Conservation (phyloP, 2,888 invertebrate species). For the Plusia festucae region DNA sequence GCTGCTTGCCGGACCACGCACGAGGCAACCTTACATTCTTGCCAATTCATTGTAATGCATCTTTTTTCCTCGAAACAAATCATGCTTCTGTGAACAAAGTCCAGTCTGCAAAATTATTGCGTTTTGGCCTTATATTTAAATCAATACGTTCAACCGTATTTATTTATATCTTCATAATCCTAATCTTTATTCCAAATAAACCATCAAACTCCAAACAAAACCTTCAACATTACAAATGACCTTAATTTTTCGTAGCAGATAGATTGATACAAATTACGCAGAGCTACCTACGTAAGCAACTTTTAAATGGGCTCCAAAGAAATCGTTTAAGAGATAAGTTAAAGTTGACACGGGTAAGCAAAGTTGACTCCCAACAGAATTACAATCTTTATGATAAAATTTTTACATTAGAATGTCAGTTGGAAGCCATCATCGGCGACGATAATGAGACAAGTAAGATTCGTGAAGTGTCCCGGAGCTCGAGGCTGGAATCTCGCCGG, state of each 20-base stretch:
- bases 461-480: constrained; percentile 68
- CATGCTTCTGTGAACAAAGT: not conserved
- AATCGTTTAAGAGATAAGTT: constrained; percentile 63
- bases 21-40: constrained; percentile 59
- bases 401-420: constrained; percentile 74
- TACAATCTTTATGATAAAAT: constrained; percentile 71
- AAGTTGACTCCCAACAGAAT: constrained; percentile 76
- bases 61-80: constrained; percentile 16
- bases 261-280: constrained; percentile 51
- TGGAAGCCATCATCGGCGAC: constrained; percentile 67
- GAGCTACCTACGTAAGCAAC: constrained; percentile 46
- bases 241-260: constrained; percentile 34
- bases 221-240: constrained; percentile 28
- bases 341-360: constrained; percentile 58
- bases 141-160: too few species aligned
- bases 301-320: constrained; percentile 60
- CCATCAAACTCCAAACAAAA: constrained; percentile 18
- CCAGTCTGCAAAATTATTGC: not conserved
- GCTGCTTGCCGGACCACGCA: constrained; percentile 71
- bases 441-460: constrained; percentile 81
- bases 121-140: constrained; percentile 1
- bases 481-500: constrained; percentile 65
- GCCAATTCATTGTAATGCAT: constrained; percentile 64
- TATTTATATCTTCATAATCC: not conserved
- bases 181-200: constrained; percentile 19